phyloP scores from a whole-genome alignment of 2,797 vertebrate genomes.

The Cuculus canorus region DNA sequence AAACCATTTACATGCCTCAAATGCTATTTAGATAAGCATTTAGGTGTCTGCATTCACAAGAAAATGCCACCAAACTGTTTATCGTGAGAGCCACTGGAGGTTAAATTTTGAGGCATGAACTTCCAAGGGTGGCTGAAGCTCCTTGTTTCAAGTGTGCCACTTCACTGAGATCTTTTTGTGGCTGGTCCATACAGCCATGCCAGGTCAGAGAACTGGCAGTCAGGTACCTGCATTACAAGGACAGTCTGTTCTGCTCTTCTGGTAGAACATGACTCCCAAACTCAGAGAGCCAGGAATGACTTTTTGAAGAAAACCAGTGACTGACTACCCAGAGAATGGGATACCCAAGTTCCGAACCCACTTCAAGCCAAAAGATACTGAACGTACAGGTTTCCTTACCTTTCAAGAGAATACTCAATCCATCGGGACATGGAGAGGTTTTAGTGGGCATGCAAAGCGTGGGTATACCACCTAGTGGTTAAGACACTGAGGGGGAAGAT shows the following conservation, averaged over 20 bases:
- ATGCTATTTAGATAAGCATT: neutral
- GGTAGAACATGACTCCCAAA: neutral
- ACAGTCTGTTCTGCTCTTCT: neutral
- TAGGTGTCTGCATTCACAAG: neutral
- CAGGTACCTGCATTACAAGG: neutral
- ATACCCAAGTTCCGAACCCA: neutral
- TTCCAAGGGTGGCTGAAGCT: neutral
- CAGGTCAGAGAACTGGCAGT: neutral
- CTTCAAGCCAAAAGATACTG: neutral
- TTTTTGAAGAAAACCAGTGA: neutral
- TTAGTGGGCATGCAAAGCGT: neutral
- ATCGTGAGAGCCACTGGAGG: neutral
- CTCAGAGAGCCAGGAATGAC: neutral
- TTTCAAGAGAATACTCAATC: neutral
- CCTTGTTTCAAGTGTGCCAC: neutral
- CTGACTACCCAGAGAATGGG: neutral
- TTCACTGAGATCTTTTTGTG: neutral
- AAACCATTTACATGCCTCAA: neutral
- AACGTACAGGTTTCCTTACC: neutral
- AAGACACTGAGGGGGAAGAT: neutral
- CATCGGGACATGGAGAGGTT: neutral
- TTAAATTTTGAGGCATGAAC: neutral
- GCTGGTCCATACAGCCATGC: fast-evolving
- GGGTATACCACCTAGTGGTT: neutral
- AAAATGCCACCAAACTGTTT: neutral